Conservation (phyloP, 2,888 invertebrate genomes). For the Machimus rusticus region DNA sequence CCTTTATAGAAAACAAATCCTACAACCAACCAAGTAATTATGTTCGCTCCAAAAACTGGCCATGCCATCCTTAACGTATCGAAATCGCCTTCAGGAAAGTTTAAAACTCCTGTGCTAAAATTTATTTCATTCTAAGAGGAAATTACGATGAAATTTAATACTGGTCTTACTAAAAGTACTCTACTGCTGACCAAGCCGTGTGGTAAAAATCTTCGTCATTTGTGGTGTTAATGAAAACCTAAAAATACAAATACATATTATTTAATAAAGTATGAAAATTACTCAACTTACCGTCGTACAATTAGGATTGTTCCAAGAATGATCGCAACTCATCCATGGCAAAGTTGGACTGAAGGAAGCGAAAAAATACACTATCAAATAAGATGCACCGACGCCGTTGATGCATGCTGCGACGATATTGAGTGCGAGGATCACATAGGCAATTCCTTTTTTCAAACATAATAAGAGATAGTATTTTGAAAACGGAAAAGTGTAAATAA, state of each 20-base stretch:
- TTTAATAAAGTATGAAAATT: neutral
- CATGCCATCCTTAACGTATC: neutral
- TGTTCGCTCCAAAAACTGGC: neutral
- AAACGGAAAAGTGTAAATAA: neutral
- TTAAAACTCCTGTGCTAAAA: neutral
- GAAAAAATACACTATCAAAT: constrained; percentile 81
- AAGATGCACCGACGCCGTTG: constrained; percentile 84
- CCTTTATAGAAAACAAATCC: neutral
- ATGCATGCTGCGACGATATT: constrained; percentile 83
- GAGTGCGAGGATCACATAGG: constrained; percentile 81
- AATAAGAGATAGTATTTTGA: neutral
- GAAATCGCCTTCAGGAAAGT: neutral
- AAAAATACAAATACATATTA: neutral
- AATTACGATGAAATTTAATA: neutral
- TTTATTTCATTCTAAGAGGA: neutral
- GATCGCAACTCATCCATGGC: constrained; percentile 82
- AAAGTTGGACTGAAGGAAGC: constrained; percentile 72
- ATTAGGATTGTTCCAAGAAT: constrained; percentile 80
- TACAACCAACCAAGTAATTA: neutral
- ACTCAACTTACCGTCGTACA: constrained; percentile 63
- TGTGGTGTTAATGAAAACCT: neutral
- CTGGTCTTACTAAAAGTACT: constrained; percentile 56
- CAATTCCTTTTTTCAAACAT: constrained; percentile 72
- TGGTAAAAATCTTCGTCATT: neutral
- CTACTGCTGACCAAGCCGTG: constrained; percentile 52